Evolutionary conservation across 2,888 invertebrate genomes (phyloP), one percentile per base, ranked within the genome.

Genomic region (Troglohyphantes excavatus): DNA sequence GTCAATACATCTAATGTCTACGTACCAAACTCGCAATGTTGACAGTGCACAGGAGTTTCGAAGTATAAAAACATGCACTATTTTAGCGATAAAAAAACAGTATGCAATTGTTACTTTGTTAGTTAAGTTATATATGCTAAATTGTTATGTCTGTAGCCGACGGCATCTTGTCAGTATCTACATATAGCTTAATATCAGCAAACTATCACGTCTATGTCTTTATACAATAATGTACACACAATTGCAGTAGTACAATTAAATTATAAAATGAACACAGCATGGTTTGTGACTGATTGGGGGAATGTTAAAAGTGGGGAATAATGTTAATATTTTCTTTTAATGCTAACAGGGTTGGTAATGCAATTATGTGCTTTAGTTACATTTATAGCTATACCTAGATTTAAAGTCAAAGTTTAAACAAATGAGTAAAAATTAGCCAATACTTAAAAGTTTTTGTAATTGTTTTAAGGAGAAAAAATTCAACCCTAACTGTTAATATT

Each of bases 201-300:
- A 9, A 29, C 85, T 87, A 81, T 82, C 27, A 43, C 53, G 43
- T 33, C 59, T 83, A 76, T 70, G 67, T 61, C 43, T 53, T 82
- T 67, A 70, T 86, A 83, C 76, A 89, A 17, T 26, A 53, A 81
- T 61, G 53, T 73, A 82, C 29, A 76, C 39, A 75, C 61, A n/a
- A 63, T 27, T 81, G 26, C 63, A 26, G 79, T 29, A 59, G 59
- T 70, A 72, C 65, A 72, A 46, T 65, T 27, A 76, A 72, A 83
- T 76, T 63, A 75, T 76, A 82, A 88, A 88, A 82, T 82, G 88
- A 89, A 89, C 88, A 89, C 88, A 89, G 76, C 67, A 61, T 76
- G 88, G 88, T 63, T 76, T 73, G 46, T 70, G 21, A 59, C 27
- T 65, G 21, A 84, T 46, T 73, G 73, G 61, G 53, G 39, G 53